These are phyloP conservation scores for Ammodytes dubius DNA, from an alignment of 2,113 vertebrate species.

Conservation along the genomic window DNA sequence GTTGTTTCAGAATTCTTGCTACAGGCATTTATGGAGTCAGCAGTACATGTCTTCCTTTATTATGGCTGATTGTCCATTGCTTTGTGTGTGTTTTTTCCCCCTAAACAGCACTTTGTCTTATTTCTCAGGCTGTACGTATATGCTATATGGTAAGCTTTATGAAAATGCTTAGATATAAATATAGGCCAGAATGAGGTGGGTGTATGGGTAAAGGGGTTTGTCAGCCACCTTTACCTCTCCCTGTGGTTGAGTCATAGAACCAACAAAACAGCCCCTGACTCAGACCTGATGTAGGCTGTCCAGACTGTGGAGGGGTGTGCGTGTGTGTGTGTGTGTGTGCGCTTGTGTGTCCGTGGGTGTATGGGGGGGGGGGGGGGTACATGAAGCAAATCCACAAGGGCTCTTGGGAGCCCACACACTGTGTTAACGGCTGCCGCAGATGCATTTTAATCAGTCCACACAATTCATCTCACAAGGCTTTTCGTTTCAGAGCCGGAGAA, in stretches of 20 bases:
- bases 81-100: background rate
- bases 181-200: constrained; percentile 48
- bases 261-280: constrained; percentile 66
- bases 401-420: constrained; percentile 74
- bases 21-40: constrained; percentile 45
- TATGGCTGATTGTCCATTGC: constrained; percentile 32
- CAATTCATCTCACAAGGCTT: constrained; percentile 54
- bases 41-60: constrained; percentile 30
- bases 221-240: constrained; percentile 45
- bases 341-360: too few relatives aligned
- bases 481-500: constrained; percentile 44
- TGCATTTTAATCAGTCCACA: constrained; percentile 72
- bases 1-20: constrained; percentile 49
- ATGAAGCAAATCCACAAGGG: constrained; percentile 55
- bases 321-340: too few relatives aligned
- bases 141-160: background rate
- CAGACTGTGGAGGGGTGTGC: constrained; percentile 33
- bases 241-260: constrained; percentile 56
- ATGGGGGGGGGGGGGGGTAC: background rate
- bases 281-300: constrained; percentile 68
- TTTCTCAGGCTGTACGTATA: background rate
- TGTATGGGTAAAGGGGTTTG: constrained; percentile 41
- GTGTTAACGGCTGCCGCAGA: constrained; percentile 51
- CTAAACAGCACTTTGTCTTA: constrained; percentile 25
- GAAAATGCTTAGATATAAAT: constrained; percentile 37